Percentiles rank a stretch among this genome's conserved stretches.
Conservation (phyloP, 2,888 invertebrate genomes). For the Drosophila sordidula region DNA sequence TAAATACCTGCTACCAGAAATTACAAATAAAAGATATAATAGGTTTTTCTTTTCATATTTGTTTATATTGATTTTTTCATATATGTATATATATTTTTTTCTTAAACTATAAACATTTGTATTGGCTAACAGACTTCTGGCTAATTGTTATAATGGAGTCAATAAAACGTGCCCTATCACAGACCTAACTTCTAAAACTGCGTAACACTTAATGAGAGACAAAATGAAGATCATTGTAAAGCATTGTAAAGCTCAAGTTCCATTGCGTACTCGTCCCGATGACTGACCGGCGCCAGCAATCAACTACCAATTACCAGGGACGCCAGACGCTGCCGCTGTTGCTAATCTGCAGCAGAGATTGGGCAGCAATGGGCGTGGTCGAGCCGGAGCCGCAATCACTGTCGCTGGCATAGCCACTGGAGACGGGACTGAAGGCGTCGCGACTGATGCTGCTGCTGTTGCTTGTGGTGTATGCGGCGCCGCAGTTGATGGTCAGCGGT, state of each 20-base stretch:
- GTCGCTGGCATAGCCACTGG: constrained; percentile 84
- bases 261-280: constrained; percentile 68
- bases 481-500: constrained; percentile 75
- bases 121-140: constrained; percentile 68
- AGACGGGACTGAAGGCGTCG: constrained; percentile 80
- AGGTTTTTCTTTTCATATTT: constrained; percentile 25
- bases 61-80: constrained; percentile 39
- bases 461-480: constrained; percentile 20
- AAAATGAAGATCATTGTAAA: constrained; percentile 79
- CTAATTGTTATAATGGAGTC: constrained; percentile 60
- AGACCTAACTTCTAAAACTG: constrained; percentile 74
- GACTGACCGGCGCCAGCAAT: background rate
- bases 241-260: constrained; percentile 71
- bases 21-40: constrained; percentile 18
- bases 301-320: constrained; percentile 84
- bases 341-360: constrained; percentile 74
- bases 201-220: constrained; percentile 65
- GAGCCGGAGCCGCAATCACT: constrained; percentile 68
- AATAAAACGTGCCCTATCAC: constrained; percentile 82
- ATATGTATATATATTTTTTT: constrained; percentile 23
- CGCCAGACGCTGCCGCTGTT: constrained; percentile 79
- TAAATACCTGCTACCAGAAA: background rate
- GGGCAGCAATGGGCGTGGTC: constrained; percentile 42
- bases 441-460: constrained; percentile 37
- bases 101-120: constrained; percentile 52